Base-by-base conservation (phyloP, 2,888 invertebrate genomes). In the Dryobota labecula region DNA sequence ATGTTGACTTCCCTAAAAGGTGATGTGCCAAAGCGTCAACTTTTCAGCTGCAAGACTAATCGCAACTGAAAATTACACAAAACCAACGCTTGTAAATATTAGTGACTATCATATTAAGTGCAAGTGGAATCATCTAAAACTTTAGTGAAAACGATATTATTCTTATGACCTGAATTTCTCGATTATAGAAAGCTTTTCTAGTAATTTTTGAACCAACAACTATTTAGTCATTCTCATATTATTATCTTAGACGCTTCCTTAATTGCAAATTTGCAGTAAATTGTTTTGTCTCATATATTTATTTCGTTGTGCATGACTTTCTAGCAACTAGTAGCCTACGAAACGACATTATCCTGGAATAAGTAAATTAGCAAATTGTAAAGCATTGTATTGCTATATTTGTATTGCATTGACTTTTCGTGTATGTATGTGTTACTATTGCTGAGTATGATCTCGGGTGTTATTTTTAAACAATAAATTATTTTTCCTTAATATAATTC, bases 1-100 rank as follows among this genome's bases (percentile, higher is more conserved):
- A 96, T 88, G 87, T 95, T 45, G 95, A 96, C 75, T 94, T 95
- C 73, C 94, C 95, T 61, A 95, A 94, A 80, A 94, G 96, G 88
- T 96, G 94, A 96, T 86, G 76, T 76, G 84, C 51, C 27, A 15
- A 45, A 66, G 43, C 58, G 71, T 66, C 61, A 64, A 53, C 33
- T 62, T 53, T 60, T 53, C 41, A 65, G 60, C 51, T 57, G 66
- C 67, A 49, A 24, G 15, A 56, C 58, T 66, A 20, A 43, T 30
- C 9, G 53, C 57, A 51, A 80, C 49, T 64, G 27, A 63, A 78
- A 9, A 56, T 69, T 60, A 76, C 45, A 47, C 20, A 54, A 60
- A 38, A 53, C 18, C 33, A 24, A 54, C 64, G 2, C 45, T 45
- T 80, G 80, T 85, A 79, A 70, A 82, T 85, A 82, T 70, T 80